Conservation (phyloP, 2,797 vertebrate genomes). For the Rhyacichthys aspro region DNA sequence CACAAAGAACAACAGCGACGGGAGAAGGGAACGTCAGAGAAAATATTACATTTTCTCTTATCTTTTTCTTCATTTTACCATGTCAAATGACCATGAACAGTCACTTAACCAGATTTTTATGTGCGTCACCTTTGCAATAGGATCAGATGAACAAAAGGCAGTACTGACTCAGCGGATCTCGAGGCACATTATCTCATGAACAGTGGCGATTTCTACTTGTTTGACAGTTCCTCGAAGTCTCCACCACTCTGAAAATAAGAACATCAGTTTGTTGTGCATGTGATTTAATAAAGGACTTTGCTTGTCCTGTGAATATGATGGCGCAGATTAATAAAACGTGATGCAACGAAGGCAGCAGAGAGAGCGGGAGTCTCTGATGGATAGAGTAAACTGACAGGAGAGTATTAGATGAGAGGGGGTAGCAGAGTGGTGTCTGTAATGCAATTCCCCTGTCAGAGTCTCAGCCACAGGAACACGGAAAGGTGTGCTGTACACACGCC, state of each 20-base stretch:
- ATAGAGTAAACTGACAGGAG: slow-evolving; percentile 57
- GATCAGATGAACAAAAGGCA: no score
- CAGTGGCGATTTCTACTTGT: not conserved
- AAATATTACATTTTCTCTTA: slow-evolving; percentile 43
- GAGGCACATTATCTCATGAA: not conserved
- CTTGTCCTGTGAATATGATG: slow-evolving; percentile 26
- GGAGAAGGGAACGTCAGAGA: slow-evolving; percentile 35
- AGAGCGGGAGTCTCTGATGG: slow-evolving; percentile 50
- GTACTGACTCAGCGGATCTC: not conserved
- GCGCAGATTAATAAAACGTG: slow-evolving; percentile 26
- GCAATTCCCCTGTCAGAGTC: slow-evolving; percentile 61
- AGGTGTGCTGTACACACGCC: slow-evolving; percentile 22
- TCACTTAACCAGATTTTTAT: no score
- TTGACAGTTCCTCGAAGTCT: no score
- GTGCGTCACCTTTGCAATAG: no score
- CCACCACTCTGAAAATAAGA: not conserved
- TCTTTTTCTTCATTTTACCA: no score
- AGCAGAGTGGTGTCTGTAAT: slow-evolving; percentile 48
- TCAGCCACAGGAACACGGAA: slow-evolving; percentile 25
- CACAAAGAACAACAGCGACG: slow-evolving; percentile 25
- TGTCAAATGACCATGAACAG: no score
- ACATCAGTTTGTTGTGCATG: slow-evolving; percentile 8
- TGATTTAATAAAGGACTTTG: slow-evolving; percentile 32
- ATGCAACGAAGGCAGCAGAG: slow-evolving; percentile 5
- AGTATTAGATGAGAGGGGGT: slow-evolving; percentile 45